phyloP scores from a whole-genome alignment of 2,797 vertebrate genomes.

The Esox masquinongy region DNA sequence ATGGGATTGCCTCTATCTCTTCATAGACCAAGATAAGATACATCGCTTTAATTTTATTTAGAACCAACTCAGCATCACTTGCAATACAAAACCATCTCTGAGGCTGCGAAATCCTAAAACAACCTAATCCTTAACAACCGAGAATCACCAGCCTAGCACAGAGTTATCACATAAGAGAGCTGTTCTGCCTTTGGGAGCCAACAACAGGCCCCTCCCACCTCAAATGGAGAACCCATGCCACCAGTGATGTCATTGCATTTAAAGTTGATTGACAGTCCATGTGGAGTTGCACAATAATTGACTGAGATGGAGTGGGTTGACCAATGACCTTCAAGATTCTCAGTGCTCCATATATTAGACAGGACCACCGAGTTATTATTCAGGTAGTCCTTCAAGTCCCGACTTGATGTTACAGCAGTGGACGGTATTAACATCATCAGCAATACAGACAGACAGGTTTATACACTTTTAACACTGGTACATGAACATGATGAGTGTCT shows the following conservation, averaged over 20 bases:
- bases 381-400: neutral
- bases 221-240: neutral
- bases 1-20: neutral
- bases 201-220: conserved; percentile 19
- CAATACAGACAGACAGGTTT: neutral
- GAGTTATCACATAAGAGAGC: neutral
- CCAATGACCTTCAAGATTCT: conserved; percentile 25
- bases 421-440: neutral
- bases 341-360: neutral
- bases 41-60: neutral
- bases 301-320: conserved; percentile 6
- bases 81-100: neutral
- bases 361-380: neutral
- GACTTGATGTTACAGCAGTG: neutral
- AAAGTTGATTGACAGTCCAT: conserved; percentile 9
- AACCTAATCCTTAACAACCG: neutral
- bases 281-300: conserved; percentile 12
- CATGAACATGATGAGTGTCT: neutral
- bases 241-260: conserved; percentile 11
- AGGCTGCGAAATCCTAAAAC: neutral
- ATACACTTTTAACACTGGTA: neutral
- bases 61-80: neutral
- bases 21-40: neutral
- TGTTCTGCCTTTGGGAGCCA: conserved; percentile 7
- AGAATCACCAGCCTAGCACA: neutral